Evolutionary conservation across 35 echinoderm and acorn worm species (phyloP), one percentile per base, ranked within the genome.

Genomic region (Lytechinus variegatus): DNA sequence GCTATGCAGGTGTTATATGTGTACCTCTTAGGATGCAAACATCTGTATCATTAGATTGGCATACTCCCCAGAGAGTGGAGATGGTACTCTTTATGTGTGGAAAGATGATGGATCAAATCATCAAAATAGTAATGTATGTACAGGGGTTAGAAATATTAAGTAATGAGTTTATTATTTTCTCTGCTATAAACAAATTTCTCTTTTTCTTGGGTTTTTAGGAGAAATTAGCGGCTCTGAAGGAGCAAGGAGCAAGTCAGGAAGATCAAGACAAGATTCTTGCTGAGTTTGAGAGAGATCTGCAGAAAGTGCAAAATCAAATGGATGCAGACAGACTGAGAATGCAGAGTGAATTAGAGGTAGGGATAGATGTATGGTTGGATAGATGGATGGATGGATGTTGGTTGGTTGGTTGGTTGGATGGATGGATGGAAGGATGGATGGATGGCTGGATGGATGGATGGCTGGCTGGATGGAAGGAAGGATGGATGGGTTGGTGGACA

Each of bases 291-390:
- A 95, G 94, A 92, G 98, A 99, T 66, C 87, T 99, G 1, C 95
- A 97, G 61, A 99, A 97, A 87, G 95, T 99, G 28, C 95, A 95
- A 33, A 97, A 99, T 52, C 97, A 97, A 94, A 97, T 97, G 97
- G 98, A 99, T 96, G 97, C 97, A 24, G 98, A 99, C 29, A 95
- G 98, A 33, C 94, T 99, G 94, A 97, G 98, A 51, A 99, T 99
- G 98, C 97, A 99, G 93, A 97, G 95, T 92, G 96, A 97, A 94
- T 87, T 99, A 27, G 61, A 98, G 96, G 98, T 98, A 92, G 79
- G 96, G 8, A 90, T 90, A 9, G 28, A 13, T 52, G 8, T 29
- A 90, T 52, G 28, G 87, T 3, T 71, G 24, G 11, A 71, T 19
- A 21, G 61, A 71, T 71, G 61, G 61, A 71, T 71, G 12, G 61